A percentile compares a stretch with the other conserved stretches of the same genome.
Evolutionary conservation across 2,888 invertebrate genomes (phyloP).

Genomic region (Hemaris fuciformis): DNA sequence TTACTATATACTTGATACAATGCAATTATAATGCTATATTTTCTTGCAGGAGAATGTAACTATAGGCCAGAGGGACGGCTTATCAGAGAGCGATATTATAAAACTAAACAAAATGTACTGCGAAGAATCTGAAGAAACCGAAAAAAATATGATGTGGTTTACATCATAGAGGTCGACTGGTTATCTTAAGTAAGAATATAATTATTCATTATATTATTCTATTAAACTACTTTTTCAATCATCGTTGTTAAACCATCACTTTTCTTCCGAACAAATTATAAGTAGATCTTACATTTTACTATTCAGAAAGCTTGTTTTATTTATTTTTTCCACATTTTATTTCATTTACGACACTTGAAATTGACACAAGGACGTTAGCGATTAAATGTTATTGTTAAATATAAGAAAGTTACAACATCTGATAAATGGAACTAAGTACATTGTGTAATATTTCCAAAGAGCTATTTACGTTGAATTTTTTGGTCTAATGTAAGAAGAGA

Average conservation of each 20-base stretch:
- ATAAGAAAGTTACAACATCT: constrained; percentile 35
- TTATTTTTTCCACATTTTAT: constrained; percentile 2
- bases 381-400: constrained; percentile 26
- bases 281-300: not conserved
- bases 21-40: not conserved
- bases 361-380: constrained; percentile 29
- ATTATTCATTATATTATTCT: too few relatives aligned
- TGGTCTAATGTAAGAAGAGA: too few relatives aligned
- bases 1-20: not conserved
- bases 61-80: constrained; percentile 65
- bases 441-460: constrained; percentile 36
- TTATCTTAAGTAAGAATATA: too few relatives aligned
- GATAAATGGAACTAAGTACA: constrained; percentile 53
- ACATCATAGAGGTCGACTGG: not conserved
- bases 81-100: constrained; percentile 62
- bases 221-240: too few relatives aligned
- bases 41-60: constrained; percentile 50
- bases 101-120: constrained; percentile 74
- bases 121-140: constrained; percentile 26
- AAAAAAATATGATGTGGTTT: not conserved
- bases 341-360: constrained; percentile 16
- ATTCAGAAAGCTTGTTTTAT: not conserved
- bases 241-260: too few relatives aligned
- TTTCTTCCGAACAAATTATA: not conserved
- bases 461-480: constrained; percentile 27